A percentile compares a stretch with the other conserved stretches of the same genome.
Evolutionary conservation across 2,797 vertebrate species (phyloP).

Genomic region (Muscicapa comitata): DNA sequence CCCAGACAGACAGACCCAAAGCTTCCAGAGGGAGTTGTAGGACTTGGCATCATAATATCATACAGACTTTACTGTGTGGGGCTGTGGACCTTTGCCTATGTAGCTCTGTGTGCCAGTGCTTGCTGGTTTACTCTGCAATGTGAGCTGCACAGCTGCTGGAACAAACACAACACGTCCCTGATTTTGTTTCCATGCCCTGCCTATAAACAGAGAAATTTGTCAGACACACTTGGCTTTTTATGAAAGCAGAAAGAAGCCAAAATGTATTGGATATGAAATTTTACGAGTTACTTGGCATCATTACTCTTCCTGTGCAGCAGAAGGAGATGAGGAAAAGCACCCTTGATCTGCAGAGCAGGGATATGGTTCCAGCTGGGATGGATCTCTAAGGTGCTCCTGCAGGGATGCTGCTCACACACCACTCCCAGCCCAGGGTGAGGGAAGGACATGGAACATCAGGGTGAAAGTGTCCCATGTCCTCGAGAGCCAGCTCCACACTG

Average conservation of each 20-base stretch:
- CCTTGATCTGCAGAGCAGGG: neutral
- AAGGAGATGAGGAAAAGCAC: neutral
- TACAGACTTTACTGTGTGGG: neutral
- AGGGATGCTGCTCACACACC: neutral
- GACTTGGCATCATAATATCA: neutral
- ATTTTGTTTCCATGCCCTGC: neutral
- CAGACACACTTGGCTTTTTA: neutral
- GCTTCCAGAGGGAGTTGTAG: neutral
- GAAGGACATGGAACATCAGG: neutral
- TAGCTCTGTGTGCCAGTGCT: neutral
- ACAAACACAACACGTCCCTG: neutral
- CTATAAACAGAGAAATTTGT: neutral
- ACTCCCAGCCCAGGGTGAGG: neutral
- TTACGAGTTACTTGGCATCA: neutral
- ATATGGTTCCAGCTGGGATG: neutral
- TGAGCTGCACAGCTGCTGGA: neutral
- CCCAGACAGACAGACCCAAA: neutral
- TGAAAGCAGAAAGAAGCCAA: neutral
- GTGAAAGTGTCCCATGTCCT: neutral
- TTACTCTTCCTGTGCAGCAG: neutral
- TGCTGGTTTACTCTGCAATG: neutral
- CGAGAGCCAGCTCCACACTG: neutral
- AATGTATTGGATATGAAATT: neutral
- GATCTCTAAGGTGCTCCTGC: neutral
- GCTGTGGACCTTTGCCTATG: neutral